These are phyloP conservation scores for Amaurobius ferox DNA, from an alignment of 2,888 invertebrate species.

Conservation along the genomic window DNA sequence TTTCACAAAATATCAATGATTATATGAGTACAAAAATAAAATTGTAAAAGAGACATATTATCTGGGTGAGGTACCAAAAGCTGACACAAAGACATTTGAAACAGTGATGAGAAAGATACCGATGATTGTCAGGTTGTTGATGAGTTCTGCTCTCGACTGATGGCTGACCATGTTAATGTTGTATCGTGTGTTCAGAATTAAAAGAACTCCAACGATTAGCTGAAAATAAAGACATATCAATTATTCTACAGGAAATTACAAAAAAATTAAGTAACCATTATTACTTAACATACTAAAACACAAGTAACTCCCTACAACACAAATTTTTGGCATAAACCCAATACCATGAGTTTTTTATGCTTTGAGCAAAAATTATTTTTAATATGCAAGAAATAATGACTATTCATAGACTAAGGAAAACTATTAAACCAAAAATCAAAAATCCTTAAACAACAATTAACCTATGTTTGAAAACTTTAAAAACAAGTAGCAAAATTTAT, in stretches of 20 bases:
- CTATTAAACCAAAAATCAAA: too few species aligned
- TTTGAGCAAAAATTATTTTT: too few species aligned
- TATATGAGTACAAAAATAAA: not conserved
- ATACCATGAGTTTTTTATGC: too few species aligned
- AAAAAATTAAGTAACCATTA: too few species aligned
- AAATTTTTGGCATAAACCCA: too few species aligned
- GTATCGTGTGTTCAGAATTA: conserved; percentile 73
- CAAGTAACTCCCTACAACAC: too few species aligned
- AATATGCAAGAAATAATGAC: too few species aligned
- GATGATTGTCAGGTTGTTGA: conserved; percentile 73
- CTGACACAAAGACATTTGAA: conserved; percentile 73
- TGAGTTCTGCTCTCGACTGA: conserved; percentile 69
- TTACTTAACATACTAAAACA: too few species aligned
- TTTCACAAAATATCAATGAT: not conserved
- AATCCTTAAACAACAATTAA: too few species aligned
- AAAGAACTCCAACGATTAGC: conserved; percentile 72
- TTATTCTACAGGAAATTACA: not conserved
- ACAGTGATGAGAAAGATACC: conserved; percentile 73
- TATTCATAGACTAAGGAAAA: too few species aligned
- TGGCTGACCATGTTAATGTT: conserved; percentile 70
- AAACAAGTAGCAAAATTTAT: too few species aligned
- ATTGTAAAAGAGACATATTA: conserved; percentile 11
- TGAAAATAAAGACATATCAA: conserved; percentile 20
- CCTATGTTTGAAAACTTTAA: too few species aligned
- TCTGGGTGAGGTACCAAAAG: conserved; percentile 70